A percentile compares a stretch with the other conserved stretches of the same genome.
These are phyloP conservation scores for Polyodon spathula DNA, from an alignment of 2,113 vertebrate genomes.

Conservation along the genomic window DNA sequence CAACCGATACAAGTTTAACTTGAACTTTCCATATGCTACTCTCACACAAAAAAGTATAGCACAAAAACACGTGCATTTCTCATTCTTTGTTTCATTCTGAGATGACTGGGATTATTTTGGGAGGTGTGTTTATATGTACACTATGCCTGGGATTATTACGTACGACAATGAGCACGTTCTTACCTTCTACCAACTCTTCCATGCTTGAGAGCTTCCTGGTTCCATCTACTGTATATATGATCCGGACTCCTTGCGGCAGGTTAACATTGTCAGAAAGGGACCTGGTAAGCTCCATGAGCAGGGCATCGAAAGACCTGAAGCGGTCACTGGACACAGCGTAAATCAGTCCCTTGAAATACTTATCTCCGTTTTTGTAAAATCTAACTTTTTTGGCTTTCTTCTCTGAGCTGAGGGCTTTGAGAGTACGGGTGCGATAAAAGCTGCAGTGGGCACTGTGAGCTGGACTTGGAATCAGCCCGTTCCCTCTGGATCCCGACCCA, in stretches of 20 bases:
- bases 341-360: conserved; percentile 89
- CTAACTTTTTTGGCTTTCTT: conserved; percentile 87
- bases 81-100: too few relatives aligned
- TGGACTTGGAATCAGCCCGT: conserved; percentile 82
- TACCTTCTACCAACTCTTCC: conserved; percentile 88
- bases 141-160: too few relatives aligned
- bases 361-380: conserved; percentile 94
- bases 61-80: too few relatives aligned
- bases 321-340: conserved; percentile 87
- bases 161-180: too few relatives aligned
- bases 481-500: conserved; percentile 60
- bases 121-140: too few relatives aligned
- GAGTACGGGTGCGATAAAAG: conserved; percentile 88
- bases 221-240: conserved; percentile 80
- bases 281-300: conserved; percentile 87
- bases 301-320: conserved; percentile 85
- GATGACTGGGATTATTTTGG: too few relatives aligned
- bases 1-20: too few relatives aligned
- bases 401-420: conserved; percentile 91
- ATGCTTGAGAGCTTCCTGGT: conserved; percentile 74
- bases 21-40: too few relatives aligned
- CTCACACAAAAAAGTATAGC: too few relatives aligned
- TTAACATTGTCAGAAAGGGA: conserved; percentile 90
- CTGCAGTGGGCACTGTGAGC: conserved; percentile 96
- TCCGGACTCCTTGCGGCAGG: conserved; percentile 87